These are phyloP conservation scores for Rotaria socialis DNA, from an alignment of 2,888 invertebrate species.

Conservation along the genomic window DNA sequence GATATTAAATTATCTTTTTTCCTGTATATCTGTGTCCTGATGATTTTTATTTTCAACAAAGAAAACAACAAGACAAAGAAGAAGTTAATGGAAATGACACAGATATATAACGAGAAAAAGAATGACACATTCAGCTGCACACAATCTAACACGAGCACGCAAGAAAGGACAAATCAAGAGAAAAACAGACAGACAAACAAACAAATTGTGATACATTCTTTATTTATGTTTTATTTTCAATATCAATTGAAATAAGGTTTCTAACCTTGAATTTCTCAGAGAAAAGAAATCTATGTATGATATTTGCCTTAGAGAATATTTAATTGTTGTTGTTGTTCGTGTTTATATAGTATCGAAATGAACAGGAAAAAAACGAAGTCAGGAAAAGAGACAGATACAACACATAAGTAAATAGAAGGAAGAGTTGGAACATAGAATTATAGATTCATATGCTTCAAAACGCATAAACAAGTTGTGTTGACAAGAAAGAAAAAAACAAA, in stretches of 20 bases:
- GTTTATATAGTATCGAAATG: background rate
- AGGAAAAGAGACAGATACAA: background rate
- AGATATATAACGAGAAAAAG: background rate
- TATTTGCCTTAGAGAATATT: no score
- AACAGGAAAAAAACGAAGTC: background rate
- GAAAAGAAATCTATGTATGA: background rate
- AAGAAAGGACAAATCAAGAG: no score
- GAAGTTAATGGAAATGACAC: background rate
- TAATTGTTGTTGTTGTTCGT: conserved; percentile 4
- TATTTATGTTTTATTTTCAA: no score
- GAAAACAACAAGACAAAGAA: background rate
- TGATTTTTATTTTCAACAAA: conserved; percentile 20
- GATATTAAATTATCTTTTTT: no score
- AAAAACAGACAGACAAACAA: no score
- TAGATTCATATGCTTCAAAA: background rate
- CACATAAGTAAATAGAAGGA: background rate
- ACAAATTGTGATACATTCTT: no score
- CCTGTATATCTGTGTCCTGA: background rate
- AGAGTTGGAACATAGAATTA: background rate
- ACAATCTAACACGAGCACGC: background rate
- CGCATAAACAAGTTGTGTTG: background rate
- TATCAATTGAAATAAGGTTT: background rate
- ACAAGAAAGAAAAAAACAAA: background rate
- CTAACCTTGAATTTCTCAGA: background rate
- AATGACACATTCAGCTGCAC: background rate